Base-by-base conservation (phyloP, 2,888 invertebrate genomes). In the Subacronicta megacephala region DNA sequence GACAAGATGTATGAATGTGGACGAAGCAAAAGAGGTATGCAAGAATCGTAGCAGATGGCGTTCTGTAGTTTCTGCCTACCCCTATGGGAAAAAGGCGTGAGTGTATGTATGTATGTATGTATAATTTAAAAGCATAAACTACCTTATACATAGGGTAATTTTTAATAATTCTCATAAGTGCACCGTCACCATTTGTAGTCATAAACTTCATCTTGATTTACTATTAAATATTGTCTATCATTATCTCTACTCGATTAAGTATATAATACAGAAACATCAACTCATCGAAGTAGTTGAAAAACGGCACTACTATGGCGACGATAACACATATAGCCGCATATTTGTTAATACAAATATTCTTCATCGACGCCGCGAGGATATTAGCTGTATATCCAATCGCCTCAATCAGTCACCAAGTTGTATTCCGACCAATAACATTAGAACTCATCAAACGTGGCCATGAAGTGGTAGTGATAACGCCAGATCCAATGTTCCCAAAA, bases 321-420 rank as follows among this genome's bases (percentile, higher is more conserved):
- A 16, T 46, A 16, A 3, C 2, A 0, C 5, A 7, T 18, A 6
- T 67, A 26, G 20, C 15, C 13, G 20, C 43, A 9, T 33, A 31
- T 29, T 1, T 61, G 7, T 6, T 44, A 10, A 7, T 41, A 16
- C 35, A 44, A n/a, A 15, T 54, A n/a, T 44, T 41, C 1, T 10
- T 33, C 1, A 45, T 20, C 38, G 63, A 79, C 23, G 67, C 77
- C 1, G 86, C 85, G 1, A 83, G 78, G 55, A 93, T 93, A 47
- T 64, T 93, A 12, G 84, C 71, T 0, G 63, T 87, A 0, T 76
- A 87, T 17, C 81, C 92, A 3, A 1, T 81, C 0, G 83, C 92
- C 0, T 87, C 90, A 0, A 80, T 90, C 17, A 93, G 92, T 37
- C 93, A 93, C 46, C 92, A 93, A 70, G 63, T 88, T 0, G 82